These are phyloP conservation scores for Drosophila nigritarsus DNA, from an alignment of 2,888 invertebrate species.

Conservation along the genomic window DNA sequence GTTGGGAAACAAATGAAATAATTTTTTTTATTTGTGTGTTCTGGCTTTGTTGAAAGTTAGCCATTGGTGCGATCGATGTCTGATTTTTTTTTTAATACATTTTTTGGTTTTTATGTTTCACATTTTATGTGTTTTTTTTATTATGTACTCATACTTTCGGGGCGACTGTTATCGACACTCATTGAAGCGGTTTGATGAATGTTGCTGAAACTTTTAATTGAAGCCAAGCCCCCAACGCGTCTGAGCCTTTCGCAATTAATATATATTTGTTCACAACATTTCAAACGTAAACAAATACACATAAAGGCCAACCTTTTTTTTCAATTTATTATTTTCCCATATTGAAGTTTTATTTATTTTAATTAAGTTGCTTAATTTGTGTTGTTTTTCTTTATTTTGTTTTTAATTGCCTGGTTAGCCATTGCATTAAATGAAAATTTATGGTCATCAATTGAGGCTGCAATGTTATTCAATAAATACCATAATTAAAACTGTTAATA, in stretches of 20 bases:
- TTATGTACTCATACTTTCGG: constrained; percentile 56
- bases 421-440: constrained; percentile 45
- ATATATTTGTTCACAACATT: constrained; percentile 56
- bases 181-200: constrained; percentile 58
- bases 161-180: constrained; percentile 75
- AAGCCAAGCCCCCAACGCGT: constrained; percentile 48
- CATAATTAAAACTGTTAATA: constrained; percentile 27
- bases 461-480: constrained; percentile 20
- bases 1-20: constrained; percentile 60
- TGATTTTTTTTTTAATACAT: constrained; percentile 21
- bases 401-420: constrained; percentile 52
- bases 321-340: constrained; percentile 20
- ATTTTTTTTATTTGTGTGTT: constrained; percentile 64
- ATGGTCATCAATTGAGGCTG: constrained; percentile 32
- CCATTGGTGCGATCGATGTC: constrained; percentile 53
- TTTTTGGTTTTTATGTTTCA: constrained; percentile 44
- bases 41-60: constrained; percentile 60
- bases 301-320: constrained; percentile 24
- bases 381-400: constrained; percentile 17
- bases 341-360: constrained; percentile 62
- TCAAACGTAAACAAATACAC: constrained; percentile 18
- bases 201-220: constrained; percentile 78
- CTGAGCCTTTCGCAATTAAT: constrained; percentile 61
- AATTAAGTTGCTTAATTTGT: constrained; percentile 65
- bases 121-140: constrained; percentile 63